phyloP scores from a whole-genome alignment of 2,797 vertebrate genomes.

The Sebastes iracundus region DNA sequence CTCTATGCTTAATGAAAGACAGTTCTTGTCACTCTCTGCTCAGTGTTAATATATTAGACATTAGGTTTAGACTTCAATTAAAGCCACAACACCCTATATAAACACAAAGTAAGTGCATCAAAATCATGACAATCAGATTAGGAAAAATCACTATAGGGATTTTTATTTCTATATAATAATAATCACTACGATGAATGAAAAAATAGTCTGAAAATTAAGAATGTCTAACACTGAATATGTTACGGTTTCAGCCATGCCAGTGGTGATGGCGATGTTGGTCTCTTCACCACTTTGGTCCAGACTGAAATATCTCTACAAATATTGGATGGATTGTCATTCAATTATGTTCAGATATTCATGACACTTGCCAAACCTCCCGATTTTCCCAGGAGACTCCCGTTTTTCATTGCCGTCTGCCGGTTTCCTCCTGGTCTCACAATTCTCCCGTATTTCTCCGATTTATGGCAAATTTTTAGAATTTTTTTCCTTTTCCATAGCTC shows the following conservation, averaged over 20 bases:
- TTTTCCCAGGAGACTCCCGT: no score
- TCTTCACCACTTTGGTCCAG: background rate
- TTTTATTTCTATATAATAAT: background rate
- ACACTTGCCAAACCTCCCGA: no score
- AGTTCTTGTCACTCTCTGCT: background rate
- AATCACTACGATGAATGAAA: background rate
- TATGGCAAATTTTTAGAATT: rapidly evolving
- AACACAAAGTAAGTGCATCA: background rate
- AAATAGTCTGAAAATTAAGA: background rate
- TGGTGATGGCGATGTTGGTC: background rate
- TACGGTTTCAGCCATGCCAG: no score
- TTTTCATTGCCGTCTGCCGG: no score
- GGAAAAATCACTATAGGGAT: background rate
- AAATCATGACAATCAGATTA: background rate
- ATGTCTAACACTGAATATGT: background rate
- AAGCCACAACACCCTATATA: background rate
- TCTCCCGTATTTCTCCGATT: no score
- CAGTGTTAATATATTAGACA: background rate
- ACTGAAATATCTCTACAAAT: background rate
- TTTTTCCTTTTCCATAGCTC: no score
- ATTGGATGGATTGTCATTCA: background rate
- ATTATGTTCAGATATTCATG: no score
- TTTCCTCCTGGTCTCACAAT: no score
- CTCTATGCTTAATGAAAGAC: background rate
- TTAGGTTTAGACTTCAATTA: background rate